These are phyloP conservation scores for Sphenodon punctatus DNA, from an alignment of 2,797 vertebrate genomes.

Conservation along the genomic window DNA sequence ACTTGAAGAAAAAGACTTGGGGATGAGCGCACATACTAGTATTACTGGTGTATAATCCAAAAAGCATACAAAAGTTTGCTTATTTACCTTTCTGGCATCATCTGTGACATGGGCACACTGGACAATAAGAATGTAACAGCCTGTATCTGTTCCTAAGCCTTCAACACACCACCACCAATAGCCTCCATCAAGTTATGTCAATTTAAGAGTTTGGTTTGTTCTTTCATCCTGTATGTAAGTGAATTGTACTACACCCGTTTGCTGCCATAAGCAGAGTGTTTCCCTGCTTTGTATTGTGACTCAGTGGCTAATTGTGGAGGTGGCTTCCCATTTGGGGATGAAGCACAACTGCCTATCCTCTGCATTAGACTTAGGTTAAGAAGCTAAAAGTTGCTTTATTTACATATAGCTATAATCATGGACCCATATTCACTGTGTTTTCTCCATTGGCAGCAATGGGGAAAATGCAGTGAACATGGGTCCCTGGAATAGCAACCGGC, in stretches of 20 bases:
- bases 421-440: too few relatives aligned
- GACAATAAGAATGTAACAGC: neutral
- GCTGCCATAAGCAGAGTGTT: neutral
- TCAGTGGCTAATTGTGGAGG: neutral
- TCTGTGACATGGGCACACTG: accelerated
- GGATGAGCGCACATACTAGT: neutral
- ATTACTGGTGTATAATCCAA: accelerated
- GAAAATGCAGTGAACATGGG: too few relatives aligned
- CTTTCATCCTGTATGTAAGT: neutral
- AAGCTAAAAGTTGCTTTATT: neutral
- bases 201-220: neutral
- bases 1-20: neutral
- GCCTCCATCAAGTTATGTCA: neutral
- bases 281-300: neutral
- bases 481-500: neutral
- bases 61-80: neutral
- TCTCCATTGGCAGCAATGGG: too few relatives aligned
- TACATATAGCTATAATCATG: too few relatives aligned
- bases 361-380: neutral
- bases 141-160: neutral
- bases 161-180: neutral
- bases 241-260: neutral
- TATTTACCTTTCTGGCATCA: neutral
- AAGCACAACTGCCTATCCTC: too few relatives aligned
- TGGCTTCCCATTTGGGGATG: neutral